Evolutionary conservation across 92 coral and sea anemone species (phyloP).

Genomic region (Zoanthus gigantus): DNA sequence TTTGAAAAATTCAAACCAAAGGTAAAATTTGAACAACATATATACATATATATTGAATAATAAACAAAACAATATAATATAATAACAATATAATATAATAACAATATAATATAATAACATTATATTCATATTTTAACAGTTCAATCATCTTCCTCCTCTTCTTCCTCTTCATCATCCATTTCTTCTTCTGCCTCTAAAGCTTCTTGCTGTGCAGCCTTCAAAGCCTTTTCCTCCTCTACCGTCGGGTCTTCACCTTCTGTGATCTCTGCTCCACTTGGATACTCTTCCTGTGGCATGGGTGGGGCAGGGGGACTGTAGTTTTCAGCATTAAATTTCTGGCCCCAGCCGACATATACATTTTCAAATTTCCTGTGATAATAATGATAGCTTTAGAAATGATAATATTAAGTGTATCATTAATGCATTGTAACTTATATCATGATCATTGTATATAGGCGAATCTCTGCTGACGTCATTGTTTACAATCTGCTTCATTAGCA

Average conservation of each 20-base stretch:
- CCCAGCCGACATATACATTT: slow-evolving; percentile 97
- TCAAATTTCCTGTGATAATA: slow-evolving; percentile 85
- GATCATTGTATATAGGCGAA: too few species aligned
- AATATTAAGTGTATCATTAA: too few species aligned
- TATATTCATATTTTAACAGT: background rate
- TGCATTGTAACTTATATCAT: too few species aligned
- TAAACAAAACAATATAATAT: too few species aligned
- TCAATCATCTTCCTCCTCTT: slow-evolving; percentile 89
- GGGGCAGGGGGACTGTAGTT: slow-evolving; percentile 99
- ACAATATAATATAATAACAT: too few species aligned
- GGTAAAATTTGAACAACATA: too few species aligned
- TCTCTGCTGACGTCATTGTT: too few species aligned
- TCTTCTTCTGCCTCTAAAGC: slow-evolving; percentile 90
- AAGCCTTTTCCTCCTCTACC: slow-evolving; percentile 98
- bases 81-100: too few species aligned
- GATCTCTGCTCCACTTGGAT: slow-evolving; percentile 97
- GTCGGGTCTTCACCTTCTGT: slow-evolving; percentile 98
- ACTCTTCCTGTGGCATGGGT: slow-evolving; percentile 96
- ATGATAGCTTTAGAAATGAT: slow-evolving; percentile 1
- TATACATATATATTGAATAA: too few species aligned
- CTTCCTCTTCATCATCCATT: slow-evolving; percentile 96
- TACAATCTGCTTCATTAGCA: too few species aligned
- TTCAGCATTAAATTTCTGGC: slow-evolving; percentile 96
- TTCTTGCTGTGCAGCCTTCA: slow-evolving; percentile 98
- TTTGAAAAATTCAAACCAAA: too few species aligned